Conservation (phyloP, 2,113 vertebrate species). For the Rhombomys opimus region DNA sequence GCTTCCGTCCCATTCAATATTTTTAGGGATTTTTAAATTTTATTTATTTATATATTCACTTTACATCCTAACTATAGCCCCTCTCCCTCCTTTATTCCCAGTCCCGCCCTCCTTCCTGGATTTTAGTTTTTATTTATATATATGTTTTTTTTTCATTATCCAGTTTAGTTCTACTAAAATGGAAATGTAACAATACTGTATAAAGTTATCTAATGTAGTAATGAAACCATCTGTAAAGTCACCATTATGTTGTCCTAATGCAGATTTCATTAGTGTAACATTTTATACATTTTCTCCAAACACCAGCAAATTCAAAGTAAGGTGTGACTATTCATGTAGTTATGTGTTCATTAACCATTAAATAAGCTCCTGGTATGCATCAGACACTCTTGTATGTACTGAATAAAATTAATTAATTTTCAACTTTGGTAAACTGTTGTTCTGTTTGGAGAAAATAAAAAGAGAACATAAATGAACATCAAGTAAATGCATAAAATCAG, state of each 20-base stretch:
- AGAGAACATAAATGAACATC: neutral
- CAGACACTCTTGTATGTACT: neutral
- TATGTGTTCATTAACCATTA: neutral
- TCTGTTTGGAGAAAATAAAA: neutral
- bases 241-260: neutral
- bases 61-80: too few species aligned
- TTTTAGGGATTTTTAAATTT: too few species aligned
- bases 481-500: neutral
- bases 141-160: neutral
- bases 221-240: neutral
- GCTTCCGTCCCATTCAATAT: neutral
- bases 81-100: too few species aligned
- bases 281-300: neutral
- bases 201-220: neutral
- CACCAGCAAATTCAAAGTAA: neutral
- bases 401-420: neutral
- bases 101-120: too few species aligned
- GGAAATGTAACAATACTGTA: neutral
- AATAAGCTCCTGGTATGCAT: neutral
- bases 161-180: conserved; percentile 1
- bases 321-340: neutral
- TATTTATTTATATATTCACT: too few species aligned
- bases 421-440: neutral
- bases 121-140: too few species aligned
- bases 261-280: neutral